Conservation (phyloP, 2,797 vertebrate species). For the Aselliscus stoliczkanus region DNA sequence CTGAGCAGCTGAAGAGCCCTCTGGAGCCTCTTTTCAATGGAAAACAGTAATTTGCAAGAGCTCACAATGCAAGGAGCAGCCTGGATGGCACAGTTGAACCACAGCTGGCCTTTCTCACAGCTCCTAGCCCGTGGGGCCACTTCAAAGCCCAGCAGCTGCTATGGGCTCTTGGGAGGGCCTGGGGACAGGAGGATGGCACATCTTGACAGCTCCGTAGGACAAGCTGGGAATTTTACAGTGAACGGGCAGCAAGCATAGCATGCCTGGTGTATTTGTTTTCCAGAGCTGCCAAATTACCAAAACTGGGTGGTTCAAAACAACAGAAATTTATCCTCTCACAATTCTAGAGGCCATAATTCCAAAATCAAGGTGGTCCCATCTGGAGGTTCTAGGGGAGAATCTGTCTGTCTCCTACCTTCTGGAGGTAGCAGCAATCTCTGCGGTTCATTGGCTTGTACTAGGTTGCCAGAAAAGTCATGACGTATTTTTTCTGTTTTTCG, state of each 20-base stretch:
- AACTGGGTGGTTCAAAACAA: neutral
- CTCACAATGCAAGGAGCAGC: neutral
- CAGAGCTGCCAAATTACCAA: neutral
- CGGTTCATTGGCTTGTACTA: neutral
- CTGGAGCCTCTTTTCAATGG: conserved; percentile 16
- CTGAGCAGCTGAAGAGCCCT: conserved; percentile 25
- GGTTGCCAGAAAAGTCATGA: too few relatives aligned
- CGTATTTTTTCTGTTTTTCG: too few relatives aligned
- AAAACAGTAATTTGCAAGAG: conserved; percentile 31
- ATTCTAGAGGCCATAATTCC: neutral
- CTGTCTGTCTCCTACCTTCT: neutral
- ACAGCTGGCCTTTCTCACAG: neutral
- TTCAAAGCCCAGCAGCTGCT: neutral
- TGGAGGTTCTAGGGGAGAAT: neutral
- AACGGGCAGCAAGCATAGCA: neutral
- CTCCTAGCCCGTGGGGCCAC: neutral
- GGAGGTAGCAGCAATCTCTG: neutral
- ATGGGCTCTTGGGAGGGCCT: fast-evolving
- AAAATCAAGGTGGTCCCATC: neutral
- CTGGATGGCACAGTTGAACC: neutral
- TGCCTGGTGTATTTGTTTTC: neutral
- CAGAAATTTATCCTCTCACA: neutral
- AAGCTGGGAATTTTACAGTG: neutral
- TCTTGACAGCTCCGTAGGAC: fast-evolving
- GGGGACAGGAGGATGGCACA: neutral